Evolutionary conservation across 1,140 invertebrate genomes (phyloP).

Genomic region (Heliconius eleuchia): DNA sequence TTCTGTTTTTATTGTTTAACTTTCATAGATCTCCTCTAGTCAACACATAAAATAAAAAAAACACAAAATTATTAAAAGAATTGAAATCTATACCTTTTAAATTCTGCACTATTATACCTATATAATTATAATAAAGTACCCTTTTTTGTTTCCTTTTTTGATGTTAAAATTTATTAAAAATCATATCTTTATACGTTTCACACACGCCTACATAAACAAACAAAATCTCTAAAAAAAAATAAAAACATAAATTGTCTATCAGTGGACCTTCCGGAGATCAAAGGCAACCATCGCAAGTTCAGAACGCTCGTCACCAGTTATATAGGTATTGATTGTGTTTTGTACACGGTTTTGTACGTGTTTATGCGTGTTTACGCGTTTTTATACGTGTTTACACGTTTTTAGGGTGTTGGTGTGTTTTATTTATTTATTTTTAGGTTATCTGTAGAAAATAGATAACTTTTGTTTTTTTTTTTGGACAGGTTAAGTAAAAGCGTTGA

Average conservation of each 20-base stretch:
- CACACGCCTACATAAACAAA: background rate
- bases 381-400: background rate
- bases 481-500: background rate
- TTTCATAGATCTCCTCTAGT: background rate
- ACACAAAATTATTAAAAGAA: background rate
- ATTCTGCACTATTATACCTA: too few species aligned
- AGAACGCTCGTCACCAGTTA: slow-evolving; percentile 98
- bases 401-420: slow-evolving; percentile 46
- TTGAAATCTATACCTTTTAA: too few species aligned
- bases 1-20: background rate
- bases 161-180: background rate
- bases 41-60: background rate
- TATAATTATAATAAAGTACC: background rate
- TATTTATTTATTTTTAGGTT: background rate
- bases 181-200: slow-evolving; percentile 8
- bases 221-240: slow-evolving; percentile 7
- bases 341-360: slow-evolving; percentile 21
- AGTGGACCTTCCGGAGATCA: slow-evolving; percentile 98
- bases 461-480: too few species aligned
- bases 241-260: slow-evolving; percentile 47
- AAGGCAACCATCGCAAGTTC: slow-evolving; percentile 98
- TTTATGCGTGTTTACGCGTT: background rate
- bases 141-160: background rate
- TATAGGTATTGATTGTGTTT: slow-evolving; percentile 89
- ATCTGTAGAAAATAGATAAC: too few species aligned